These are phyloP conservation scores for Catocala sponsa DNA, from an alignment of 2,888 invertebrate species.

Conservation along the genomic window DNA sequence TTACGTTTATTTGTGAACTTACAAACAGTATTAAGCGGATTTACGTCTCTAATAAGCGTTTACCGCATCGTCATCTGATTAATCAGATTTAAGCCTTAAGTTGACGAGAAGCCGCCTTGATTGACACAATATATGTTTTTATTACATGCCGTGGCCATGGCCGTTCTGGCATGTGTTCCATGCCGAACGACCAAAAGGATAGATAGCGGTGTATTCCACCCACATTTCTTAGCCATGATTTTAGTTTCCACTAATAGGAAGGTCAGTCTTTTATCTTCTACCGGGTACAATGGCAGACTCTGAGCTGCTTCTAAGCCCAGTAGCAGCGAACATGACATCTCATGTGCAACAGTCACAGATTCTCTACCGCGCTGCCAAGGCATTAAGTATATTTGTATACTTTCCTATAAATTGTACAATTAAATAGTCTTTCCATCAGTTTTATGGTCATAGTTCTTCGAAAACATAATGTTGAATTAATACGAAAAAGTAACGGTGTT, in stretches of 20 bases:
- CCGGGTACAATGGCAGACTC: no score
- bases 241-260: no score
- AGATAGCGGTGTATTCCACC: no score
- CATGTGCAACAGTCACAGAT: no score
- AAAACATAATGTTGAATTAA: slow-evolving; percentile 17
- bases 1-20: neutral
- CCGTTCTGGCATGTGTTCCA: no score
- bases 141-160: no score
- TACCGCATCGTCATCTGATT: slow-evolving; percentile 9
- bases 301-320: no score
- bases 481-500: slow-evolving; percentile 32
- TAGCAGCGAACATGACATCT: no score
- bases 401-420: slow-evolving; percentile 14
- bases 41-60: slow-evolving; percentile 4
- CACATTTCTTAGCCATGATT: no score
- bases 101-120: slow-evolving; percentile 9
- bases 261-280: no score
- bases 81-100: slow-evolving; percentile 11
- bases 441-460: slow-evolving; percentile 7
- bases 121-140: neutral
- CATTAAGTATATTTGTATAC: slow-evolving; percentile 5
- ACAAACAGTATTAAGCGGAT: slow-evolving; percentile 11
- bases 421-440: slow-evolving; percentile 24
- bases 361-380: no score
- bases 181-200: no score